Conservation (phyloP, 1,140 invertebrate species). For the Charaxes varanes region DNA sequence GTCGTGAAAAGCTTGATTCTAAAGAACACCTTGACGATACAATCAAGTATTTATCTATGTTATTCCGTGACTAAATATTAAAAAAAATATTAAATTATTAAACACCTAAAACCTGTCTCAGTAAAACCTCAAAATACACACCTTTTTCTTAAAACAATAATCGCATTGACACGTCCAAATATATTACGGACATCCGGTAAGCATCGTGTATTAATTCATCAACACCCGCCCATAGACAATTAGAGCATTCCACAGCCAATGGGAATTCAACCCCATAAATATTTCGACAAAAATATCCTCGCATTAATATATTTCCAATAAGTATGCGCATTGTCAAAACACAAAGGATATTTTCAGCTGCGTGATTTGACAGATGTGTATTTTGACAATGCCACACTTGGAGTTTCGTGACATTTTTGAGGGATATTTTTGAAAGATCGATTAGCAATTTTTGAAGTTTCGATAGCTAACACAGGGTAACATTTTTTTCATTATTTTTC, state of each 20-base stretch:
- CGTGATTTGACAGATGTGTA: slow-evolving; percentile 6
- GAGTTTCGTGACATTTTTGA: neutral
- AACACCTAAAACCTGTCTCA: too few relatives aligned
- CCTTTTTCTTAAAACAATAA: neutral
- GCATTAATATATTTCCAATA: slow-evolving; percentile 6
- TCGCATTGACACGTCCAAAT: slow-evolving; percentile 1
- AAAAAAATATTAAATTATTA: too few relatives aligned
- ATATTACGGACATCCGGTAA: slow-evolving; percentile 13
- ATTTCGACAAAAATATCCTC: slow-evolving; percentile 12
- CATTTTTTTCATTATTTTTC: neutral
- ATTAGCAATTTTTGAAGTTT: too few relatives aligned
- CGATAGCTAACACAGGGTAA: neutral
- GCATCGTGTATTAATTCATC: slow-evolving; percentile 14
- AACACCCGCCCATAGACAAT: slow-evolving; percentile 17
- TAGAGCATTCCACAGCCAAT: slow-evolving; percentile 11
- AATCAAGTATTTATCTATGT: too few relatives aligned
- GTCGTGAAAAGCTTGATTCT: too few relatives aligned
- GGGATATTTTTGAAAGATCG: neutral
- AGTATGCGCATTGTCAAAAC: neutral
- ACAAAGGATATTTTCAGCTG: slow-evolving; percentile 10
- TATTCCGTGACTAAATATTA: too few relatives aligned
- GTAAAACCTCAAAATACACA: neutral
- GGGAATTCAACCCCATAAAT: slow-evolving; percentile 12
- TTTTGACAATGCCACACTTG: neutral
- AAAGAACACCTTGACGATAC: too few relatives aligned